Base-by-base conservation (phyloP, 1,140 invertebrate species). In the Lordiphosa clarofinis region DNA sequence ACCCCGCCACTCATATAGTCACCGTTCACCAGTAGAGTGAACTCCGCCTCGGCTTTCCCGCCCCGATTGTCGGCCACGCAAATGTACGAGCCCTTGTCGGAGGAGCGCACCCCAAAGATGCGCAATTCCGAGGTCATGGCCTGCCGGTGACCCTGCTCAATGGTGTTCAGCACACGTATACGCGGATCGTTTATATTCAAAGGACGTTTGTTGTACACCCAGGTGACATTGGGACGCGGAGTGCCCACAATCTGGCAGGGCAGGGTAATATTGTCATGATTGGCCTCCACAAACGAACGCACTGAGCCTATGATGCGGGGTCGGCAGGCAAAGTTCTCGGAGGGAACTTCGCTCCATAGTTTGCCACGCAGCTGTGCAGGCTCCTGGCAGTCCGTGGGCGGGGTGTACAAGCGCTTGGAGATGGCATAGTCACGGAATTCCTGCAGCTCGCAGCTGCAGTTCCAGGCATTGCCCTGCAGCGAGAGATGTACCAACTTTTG, bases 41-140 rank as follows among this genome's bases (percentile, higher is more conserved):
- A 87, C 47, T 89, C 87, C 92, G 95, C 54, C 90, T 92, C 94
- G 35, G 94, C 94, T 6, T 93, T 92, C 0, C 97, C 97, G 1
- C 95, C 96, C 0, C 93, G 91, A 89, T 97, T 98, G 53, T 93
- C 94, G 0, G 96, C 96, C 4, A 94, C 91, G 73, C 97, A 98
- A n/a, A 93, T 91, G 87, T 98, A 98, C 46, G 95, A 93, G 0
- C 97, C 97, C 71, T 93, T 93, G 89, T 98, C 97, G 6, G 93
- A 92, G 11, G 90, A 90, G 5, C 91, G 90, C 0, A 95, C 92
- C 43, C 94, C 91, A 0, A 92, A 89, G 21, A 97, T 93, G 1
- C 95, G 96, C 28, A 96, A 89, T 89, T 97, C 88, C 1, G 88
- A 88, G 13, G 73, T 81, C 10, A 86, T 60, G 8, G 67, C 59